These are phyloP conservation scores for Xestia ashworthii DNA, from an alignment of 2,888 invertebrate species.

Conservation along the genomic window DNA sequence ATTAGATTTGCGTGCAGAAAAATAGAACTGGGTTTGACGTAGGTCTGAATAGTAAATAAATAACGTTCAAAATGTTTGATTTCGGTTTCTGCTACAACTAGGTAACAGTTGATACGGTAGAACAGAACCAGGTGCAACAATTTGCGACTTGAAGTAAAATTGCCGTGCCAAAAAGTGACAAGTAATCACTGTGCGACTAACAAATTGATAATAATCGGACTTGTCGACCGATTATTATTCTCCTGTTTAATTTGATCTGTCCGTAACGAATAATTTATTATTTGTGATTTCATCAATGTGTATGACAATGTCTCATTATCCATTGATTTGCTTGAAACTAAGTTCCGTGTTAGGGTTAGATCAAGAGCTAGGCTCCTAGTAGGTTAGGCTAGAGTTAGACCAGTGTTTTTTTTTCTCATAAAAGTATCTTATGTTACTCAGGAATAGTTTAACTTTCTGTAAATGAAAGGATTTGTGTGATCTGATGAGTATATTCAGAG, in stretches of 20 bases:
- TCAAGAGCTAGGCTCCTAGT: background rate
- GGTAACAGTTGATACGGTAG: too few species aligned
- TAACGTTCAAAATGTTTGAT: background rate
- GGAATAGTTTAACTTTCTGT: background rate
- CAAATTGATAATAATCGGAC: slow-evolving; percentile 15
- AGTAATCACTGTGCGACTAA: slow-evolving; percentile 6
- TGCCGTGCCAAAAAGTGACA: background rate
- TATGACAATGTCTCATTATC: background rate
- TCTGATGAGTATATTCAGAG: background rate
- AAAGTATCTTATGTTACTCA: background rate
- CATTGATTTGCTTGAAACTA: background rate
- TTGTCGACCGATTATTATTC: slow-evolving; percentile 7
- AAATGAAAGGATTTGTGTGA: background rate
- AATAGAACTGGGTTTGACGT: background rate
- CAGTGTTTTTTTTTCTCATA: background rate
- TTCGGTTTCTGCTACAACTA: background rate
- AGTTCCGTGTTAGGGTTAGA: background rate
- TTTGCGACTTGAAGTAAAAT: slow-evolving; percentile 26
- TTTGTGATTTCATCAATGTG: slow-evolving; percentile 21
- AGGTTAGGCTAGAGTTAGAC: background rate
- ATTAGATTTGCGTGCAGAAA: slow-evolving; percentile 7
- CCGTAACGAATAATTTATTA: slow-evolving; percentile 4
- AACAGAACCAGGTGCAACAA: slow-evolving; percentile 15
- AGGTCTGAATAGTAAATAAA: background rate
- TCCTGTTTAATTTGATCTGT: slow-evolving; percentile 3